phyloP scores from a whole-genome alignment of 1,140 invertebrate genomes.

The Gonioctena quinquepunctata region DNA sequence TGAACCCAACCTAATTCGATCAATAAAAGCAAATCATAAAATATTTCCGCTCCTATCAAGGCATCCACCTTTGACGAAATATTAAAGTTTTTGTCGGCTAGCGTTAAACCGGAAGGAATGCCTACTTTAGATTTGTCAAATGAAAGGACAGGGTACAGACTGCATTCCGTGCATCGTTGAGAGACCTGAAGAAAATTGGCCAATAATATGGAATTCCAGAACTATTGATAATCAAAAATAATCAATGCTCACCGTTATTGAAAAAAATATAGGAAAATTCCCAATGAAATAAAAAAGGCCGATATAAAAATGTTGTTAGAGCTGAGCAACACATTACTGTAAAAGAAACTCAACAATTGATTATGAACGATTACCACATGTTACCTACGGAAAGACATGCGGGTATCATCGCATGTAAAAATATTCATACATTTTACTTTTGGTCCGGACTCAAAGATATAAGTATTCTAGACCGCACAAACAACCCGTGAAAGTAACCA shows the following conservation, averaged over 20 bases:
- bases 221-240: constrained; percentile 24
- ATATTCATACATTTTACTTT: constrained; percentile 34
- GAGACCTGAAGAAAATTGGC: constrained; percentile 18
- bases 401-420: constrained; percentile 32
- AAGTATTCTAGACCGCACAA: constrained; percentile 26
- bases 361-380: no score
- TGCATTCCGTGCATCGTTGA: constrained; percentile 20
- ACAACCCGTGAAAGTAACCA: constrained; percentile 24
- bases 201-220: constrained; percentile 21
- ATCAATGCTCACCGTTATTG: not conserved
- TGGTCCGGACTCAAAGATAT: constrained; percentile 28
- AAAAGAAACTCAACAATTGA: constrained; percentile 15
- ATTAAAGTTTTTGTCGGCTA: no score
- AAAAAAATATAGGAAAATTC: constrained; percentile 8
- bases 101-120: no score
- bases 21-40: no score
- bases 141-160: no score
- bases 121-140: no score
- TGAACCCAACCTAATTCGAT: no score
- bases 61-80: no score
- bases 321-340: constrained; percentile 9
- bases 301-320: constrained; percentile 11
- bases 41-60: no score
- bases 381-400: constrained; percentile 29
- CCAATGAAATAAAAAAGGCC: constrained; percentile 7